Evolutionary conservation across 1,140 invertebrate species (phyloP).

Genomic region (Pristionchus pacificus): DNA sequence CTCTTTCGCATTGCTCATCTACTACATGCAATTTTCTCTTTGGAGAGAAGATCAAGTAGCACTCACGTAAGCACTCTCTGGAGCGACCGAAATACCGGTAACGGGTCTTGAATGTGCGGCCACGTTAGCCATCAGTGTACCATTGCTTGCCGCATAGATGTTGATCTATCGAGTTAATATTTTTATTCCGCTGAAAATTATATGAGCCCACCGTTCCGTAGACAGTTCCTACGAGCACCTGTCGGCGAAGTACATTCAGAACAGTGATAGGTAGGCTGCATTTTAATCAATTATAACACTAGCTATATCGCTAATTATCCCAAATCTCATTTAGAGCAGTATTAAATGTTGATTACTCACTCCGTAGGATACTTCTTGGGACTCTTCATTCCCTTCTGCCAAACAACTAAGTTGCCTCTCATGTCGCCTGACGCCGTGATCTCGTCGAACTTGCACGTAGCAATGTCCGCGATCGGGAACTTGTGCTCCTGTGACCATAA

Average conservation of each 20-base stretch:
- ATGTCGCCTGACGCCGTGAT: conserved; percentile 16
- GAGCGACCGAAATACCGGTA: conserved; percentile 23
- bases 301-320: background rate
- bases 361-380: conserved; percentile 13
- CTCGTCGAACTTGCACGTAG: conserved; percentile 30
- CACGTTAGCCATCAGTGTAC: conserved; percentile 22
- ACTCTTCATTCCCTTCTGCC: conserved; percentile 25
- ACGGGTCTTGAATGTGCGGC: conserved; percentile 25
- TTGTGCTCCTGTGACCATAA: conserved; percentile 17
- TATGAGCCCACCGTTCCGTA: conserved; percentile 13
- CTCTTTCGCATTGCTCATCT: too few relatives aligned
- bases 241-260: conserved; percentile 28
- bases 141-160: conserved; percentile 17
- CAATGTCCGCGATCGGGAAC: conserved; percentile 17
- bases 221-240: conserved; percentile 21
- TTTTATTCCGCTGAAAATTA: too few relatives aligned
- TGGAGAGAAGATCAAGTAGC: background rate
- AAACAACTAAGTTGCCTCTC: conserved; percentile 17
- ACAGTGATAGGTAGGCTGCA: conserved; percentile 24
- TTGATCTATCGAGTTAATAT: too few relatives aligned
- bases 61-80: conserved; percentile 27
- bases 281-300: too few relatives aligned
- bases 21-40: too few relatives aligned
- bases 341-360: too few relatives aligned
- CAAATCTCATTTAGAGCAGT: background rate